Conservation (phyloP, 2,797 vertebrate genomes). For the Phrynocephalus guinanensis region DNA sequence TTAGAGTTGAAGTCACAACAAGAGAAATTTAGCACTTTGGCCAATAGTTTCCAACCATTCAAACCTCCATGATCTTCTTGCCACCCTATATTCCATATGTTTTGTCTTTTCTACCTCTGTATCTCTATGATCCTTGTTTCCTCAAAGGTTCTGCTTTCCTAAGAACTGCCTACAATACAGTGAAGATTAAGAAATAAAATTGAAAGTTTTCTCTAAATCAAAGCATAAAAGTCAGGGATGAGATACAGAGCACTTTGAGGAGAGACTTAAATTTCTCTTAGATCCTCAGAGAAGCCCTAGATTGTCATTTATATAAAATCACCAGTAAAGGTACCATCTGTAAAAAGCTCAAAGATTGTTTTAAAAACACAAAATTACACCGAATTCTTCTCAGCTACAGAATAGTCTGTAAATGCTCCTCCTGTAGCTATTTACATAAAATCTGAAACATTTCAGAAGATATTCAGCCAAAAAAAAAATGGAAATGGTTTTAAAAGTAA, state of each 20-base stretch:
- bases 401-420: not conserved
- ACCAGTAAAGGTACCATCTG: not conserved
- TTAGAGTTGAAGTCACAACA: not conserved
- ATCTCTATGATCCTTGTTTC: not conserved
- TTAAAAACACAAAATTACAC: not conserved
- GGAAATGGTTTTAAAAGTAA: not conserved
- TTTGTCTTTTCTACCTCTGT: not conserved
- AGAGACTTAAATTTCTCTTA: not conserved
- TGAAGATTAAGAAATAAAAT: no score
- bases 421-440: conserved; percentile 17
- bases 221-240: not conserved
- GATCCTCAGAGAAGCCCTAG: not conserved
- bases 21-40: not conserved
- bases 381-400: not conserved
- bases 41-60: not conserved
- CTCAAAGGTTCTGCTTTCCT: not conserved
- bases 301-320: not conserved
- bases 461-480: conserved; percentile 30
- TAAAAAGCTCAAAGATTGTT: not conserved
- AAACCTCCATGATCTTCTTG: not conserved
- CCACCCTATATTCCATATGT: not conserved
- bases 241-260: not conserved
- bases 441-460: not conserved
- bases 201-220: not conserved
- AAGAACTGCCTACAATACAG: not conserved